Percentiles rank a stretch among this genome's conserved stretches.
phyloP scores from a whole-genome alignment of 2,113 vertebrate species.

The Erythrolamprus reginae region DNA sequence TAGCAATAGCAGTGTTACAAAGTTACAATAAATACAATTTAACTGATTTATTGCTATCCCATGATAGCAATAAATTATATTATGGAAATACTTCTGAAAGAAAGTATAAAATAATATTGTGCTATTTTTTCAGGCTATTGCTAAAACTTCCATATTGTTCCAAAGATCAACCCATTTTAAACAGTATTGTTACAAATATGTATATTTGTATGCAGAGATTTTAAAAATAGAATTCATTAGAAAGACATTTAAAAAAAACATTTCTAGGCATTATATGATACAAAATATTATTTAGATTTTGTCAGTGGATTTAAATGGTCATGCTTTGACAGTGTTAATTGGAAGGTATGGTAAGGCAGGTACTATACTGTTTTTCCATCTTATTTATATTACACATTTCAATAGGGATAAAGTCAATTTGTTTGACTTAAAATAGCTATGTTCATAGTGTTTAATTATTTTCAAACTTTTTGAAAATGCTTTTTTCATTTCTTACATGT shows the following conservation, averaged over 20 bases:
- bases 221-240: neutral
- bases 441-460: neutral
- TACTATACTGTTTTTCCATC: neutral
- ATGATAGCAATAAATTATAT: neutral
- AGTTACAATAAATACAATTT: neutral
- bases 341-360: neutral
- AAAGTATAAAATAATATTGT: neutral
- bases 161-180: neutral
- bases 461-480: neutral
- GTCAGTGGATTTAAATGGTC: neutral
- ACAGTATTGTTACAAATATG: neutral
- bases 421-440: neutral
- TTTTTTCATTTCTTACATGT: neutral
- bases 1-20: neutral
- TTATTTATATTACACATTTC: neutral
- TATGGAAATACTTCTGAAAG: neutral
- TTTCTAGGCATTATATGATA: neutral
- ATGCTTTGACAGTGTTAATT: neutral
- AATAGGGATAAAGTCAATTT: neutral
- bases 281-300: neutral
- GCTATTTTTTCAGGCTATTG: neutral
- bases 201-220: neutral
- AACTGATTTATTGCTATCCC: neutral
- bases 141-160: neutral
- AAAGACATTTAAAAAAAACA: neutral